Evolutionary conservation across 35 echinoderm and acorn worm species (phyloP), one percentile per base, ranked within the genome.

Genomic region (Hemicentrotus pulcherrimus): DNA sequence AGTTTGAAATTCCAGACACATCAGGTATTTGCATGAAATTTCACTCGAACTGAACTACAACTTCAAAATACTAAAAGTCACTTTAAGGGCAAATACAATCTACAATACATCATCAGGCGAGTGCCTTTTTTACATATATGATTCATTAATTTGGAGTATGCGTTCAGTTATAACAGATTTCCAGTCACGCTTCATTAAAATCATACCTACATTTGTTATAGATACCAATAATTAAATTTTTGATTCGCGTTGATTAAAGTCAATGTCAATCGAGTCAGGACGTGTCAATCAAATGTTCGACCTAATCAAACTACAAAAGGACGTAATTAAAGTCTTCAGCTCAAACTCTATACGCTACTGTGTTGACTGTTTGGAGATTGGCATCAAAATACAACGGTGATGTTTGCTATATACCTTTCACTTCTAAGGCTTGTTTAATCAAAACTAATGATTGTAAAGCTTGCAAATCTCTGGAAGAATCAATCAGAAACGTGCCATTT

Each of bases 401-500:
- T 78, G 65, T 78, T 78, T 78, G 65, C 65, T 78, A 78, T 78
- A 18, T 28, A 78, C 28, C 65, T n/a, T 22, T 78, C 28, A 28
- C 6, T n/a, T 24, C 18, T 71, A 78, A n/a, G 22, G 65, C 65
- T 78, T 78, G 65, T 28, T 78, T 78, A 78, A 78, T 78, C 65
- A 78, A 78, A 78, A 78, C 19, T 78, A 78, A 78, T 78, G 19
- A 78, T 78, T 78, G 65, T n/a, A 78, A 78, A 78, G 65, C 65
- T 78, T 28, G 65, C 65, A 78, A 78, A 78, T 78, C 65, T 78
- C 28, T 8, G 65, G 19, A 28, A 78, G 24, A 78, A 78, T 78
- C 65, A 78, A 78, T 78, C 65, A n/a, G 65, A 78, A 78, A 78
- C 65, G 65, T 78, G 65, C 65, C 19, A 78, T 78, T 78, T 78